Conservation (phyloP, 2,888 invertebrate species). For the Megaustenia siamemsis region DNA sequence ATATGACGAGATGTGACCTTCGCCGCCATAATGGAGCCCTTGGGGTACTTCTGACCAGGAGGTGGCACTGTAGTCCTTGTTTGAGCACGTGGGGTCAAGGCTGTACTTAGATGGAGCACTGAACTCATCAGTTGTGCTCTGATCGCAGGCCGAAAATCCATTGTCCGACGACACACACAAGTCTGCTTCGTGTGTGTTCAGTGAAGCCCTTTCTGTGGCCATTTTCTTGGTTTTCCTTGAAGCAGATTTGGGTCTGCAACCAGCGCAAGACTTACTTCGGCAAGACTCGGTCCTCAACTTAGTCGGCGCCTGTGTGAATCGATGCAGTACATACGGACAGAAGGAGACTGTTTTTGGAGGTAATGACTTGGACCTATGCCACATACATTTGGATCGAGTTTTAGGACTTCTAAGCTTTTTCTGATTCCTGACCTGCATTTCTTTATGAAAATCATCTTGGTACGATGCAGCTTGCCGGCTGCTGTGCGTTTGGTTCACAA, state of each 20-base stretch:
- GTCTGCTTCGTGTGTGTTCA: neutral
- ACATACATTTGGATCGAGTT: neutral
- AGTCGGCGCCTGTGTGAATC: neutral
- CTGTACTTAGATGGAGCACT: neutral
- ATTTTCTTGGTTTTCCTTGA: neutral
- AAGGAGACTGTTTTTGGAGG: constrained; percentile 1
- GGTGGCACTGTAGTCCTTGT: neutral
- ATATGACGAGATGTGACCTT: neutral
- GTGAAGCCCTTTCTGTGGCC: neutral
- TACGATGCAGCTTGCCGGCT: too few relatives aligned
- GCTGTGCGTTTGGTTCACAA: neutral
- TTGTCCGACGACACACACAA: neutral
- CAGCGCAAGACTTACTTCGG: neutral
- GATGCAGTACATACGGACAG: constrained; percentile 1
- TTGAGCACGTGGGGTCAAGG: neutral
- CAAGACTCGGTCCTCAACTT: neutral
- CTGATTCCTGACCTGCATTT: neutral
- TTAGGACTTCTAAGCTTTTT: neutral
- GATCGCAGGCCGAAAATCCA: neutral
- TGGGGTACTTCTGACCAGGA: neutral
- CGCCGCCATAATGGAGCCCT: neutral
- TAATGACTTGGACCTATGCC: constrained; percentile 7
- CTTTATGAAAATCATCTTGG: neutral
- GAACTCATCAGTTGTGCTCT: neutral
- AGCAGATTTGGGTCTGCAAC: too few relatives aligned